A percentile compares a stretch with the other conserved stretches of the same genome.
Evolutionary conservation across 2,797 vertebrate genomes (phyloP).

Genomic region (Leptoclinus maculatus): DNA sequence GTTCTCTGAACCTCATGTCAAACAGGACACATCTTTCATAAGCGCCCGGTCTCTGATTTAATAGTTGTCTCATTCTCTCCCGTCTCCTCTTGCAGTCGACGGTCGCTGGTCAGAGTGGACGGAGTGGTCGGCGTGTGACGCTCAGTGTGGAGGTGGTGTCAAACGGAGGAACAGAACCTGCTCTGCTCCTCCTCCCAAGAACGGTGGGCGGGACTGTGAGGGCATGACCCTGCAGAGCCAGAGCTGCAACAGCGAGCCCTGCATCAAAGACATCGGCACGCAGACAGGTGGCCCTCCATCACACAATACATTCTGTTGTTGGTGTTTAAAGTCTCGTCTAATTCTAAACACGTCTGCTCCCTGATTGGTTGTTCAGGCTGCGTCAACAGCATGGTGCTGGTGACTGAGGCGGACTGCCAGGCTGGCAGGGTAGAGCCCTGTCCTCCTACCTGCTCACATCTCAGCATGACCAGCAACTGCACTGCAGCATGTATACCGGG

Average conservation of each 20-base stretch:
- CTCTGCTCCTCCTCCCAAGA: slow-evolving; percentile 89
- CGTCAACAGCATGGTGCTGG: slow-evolving; percentile 77
- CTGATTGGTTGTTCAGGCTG: slow-evolving; percentile 80
- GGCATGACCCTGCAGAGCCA: slow-evolving; percentile 85
- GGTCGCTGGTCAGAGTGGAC: slow-evolving; percentile 90
- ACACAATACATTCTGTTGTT: neutral
- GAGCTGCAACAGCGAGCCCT: slow-evolving; percentile 87
- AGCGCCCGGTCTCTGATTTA: accelerated
- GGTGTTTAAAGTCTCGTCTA: neutral
- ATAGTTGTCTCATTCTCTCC: neutral
- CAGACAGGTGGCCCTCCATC: slow-evolving; percentile 73
- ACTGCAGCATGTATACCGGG: slow-evolving; percentile 81
- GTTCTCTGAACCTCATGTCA: neutral
- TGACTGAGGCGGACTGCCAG: slow-evolving; percentile 82
- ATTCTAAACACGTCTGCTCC: neutral
- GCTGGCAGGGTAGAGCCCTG: slow-evolving; percentile 78
- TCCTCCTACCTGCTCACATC: slow-evolving; percentile 84
- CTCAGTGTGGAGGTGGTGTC: slow-evolving; percentile 86
- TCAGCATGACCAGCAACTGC: slow-evolving; percentile 81
- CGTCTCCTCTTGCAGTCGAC: slow-evolving; percentile 71
- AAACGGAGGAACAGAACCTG: slow-evolving; percentile 85
- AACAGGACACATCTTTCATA: neutral
- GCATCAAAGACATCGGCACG: slow-evolving; percentile 64
- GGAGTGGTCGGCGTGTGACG: slow-evolving; percentile 87
- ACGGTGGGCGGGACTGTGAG: slow-evolving; percentile 84